Evolutionary conservation across 2,797 vertebrate species (phyloP), one percentile per base, ranked within the genome.

Genomic region (Hemitrygon akajei): DNA sequence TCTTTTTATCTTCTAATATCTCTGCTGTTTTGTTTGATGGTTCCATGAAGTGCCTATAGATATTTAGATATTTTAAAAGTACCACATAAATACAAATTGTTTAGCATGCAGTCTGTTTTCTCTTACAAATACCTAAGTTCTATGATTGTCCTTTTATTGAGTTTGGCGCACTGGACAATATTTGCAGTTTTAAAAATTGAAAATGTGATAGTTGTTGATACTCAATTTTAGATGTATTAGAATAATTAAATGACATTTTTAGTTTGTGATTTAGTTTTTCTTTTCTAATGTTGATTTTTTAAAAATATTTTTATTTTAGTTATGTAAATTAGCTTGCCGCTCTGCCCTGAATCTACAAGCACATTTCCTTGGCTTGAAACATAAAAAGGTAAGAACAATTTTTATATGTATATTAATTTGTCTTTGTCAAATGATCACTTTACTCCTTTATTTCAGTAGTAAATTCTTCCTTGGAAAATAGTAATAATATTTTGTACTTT

Each of bases 301-400:
- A 34, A 66, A 34, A 30, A 34, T 94, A 58, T 94, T 94, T 94
- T 95, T 94, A 3, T 94, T 89, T 34, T 95, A 96, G 96, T 95
- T 96, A 93, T 96, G 95, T 94, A 95, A 95, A 94, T 94, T 96
- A 93, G 94, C 95, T 94, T 95, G 95, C 94, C 95, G 95, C 93
- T 95, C 94, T 81, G 95, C 95, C 3, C 63, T 96, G n/a, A 95
- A 95, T 94, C 94, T 96, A 91, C 94, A 95, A 94, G 94, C 94
- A 94, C 95, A 95, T 92, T 96, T 96, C 94, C 94, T 95, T 87
- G 95, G 95, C 73, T 30, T 69, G 58, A 96, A 95, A 93, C 95
- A 95, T 75, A 96, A 95, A 79, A 77, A 0, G 82, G 94, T 96
- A 95, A 95, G 95, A 89, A 93, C 18, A 6, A 3, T 66, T 66